Evolutionary conservation across 2,888 invertebrate genomes (phyloP), one percentile per base, ranked within the genome.

Genomic region (Rotaria magnacalcarata): DNA sequence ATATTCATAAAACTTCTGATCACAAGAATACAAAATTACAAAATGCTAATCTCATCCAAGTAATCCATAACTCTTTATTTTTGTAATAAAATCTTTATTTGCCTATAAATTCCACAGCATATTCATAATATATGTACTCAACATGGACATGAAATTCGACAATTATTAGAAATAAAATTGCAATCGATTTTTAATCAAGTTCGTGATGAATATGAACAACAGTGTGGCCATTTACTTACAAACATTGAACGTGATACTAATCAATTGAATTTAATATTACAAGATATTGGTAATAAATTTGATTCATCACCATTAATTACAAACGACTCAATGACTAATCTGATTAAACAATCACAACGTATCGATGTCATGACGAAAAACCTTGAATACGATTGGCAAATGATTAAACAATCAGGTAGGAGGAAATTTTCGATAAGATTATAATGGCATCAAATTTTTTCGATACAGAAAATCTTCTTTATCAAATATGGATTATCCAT

Each of bases 301-400:
- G 80, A 80, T 47, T 19, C 80, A 80, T 80, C 80, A n/a, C 11
- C n/a, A n/a, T 14, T 80, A 80, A 41, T 24, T 0, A 80, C n/a
- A n/a, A 80, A 80, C 3, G 80, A 80, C 4, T 47, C 43, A 47
- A 47, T 80, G 14, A 47, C 80, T 47, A 24, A 19, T 67, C 19
- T 67, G 16, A 67, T 67, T 2, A 80, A 80, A 80, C 80, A 47
- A 80, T 24, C n/a, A n/a, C 80, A 80, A 11, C 80, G 80, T 47
- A 47, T 80, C 47, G 80, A 80, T 80, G 80, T 80, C 10, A n/a
- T 80, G 14, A 80, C 24, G 8, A 24, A 80, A n/a, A 80, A 80
- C 14, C 24, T 80, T 47, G 47, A 80, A n/a, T 47, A 80, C 14
- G 80, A 80, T n/a, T 80, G 80, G 80, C 24, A 80, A 80, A 14